Conservation (phyloP, 1,140 invertebrate species). For the Agrypnia vestita region DNA sequence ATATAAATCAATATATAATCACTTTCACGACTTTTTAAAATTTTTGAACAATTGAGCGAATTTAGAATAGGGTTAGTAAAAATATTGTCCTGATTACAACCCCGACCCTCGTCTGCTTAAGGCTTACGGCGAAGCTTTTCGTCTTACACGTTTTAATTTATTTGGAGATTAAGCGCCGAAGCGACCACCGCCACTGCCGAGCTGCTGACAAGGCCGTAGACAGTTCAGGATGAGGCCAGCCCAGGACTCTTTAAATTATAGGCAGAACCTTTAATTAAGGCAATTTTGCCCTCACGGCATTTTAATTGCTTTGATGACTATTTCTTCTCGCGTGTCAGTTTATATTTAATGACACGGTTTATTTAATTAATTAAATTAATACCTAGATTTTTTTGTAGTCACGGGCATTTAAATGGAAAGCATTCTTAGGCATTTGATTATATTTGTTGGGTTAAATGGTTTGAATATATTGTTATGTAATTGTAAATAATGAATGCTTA, state of each 20-base stretch:
- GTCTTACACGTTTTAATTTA: conserved; percentile 29
- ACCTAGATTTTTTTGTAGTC: too few relatives aligned
- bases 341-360: conserved; percentile 3
- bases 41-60: too few relatives aligned
- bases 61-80: too few relatives aligned
- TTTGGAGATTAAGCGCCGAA: conserved; percentile 25
- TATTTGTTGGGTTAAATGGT: too few relatives aligned
- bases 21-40: too few relatives aligned
- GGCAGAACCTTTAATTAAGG: conserved; percentile 28
- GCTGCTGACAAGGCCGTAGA: conserved; percentile 17
- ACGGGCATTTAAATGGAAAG: too few relatives aligned
- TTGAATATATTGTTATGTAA: too few relatives aligned
- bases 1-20: too few relatives aligned
- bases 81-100: too few relatives aligned
- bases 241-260: neutral
- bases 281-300: conserved; percentile 2
- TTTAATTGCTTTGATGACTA: conserved; percentile 12
- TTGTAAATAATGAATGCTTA: too few relatives aligned
- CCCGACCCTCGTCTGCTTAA: neutral
- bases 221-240: neutral
- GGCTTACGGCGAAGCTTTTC: conserved; percentile 28
- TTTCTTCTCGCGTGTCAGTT: neutral
- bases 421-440: too few relatives aligned
- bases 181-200: neutral
- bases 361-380: conserved; percentile 28